Percentiles rank a stretch among this genome's conserved stretches.
Conservation (phyloP, 1,140 invertebrate species). For the Drosophila paulistorum region DNA sequence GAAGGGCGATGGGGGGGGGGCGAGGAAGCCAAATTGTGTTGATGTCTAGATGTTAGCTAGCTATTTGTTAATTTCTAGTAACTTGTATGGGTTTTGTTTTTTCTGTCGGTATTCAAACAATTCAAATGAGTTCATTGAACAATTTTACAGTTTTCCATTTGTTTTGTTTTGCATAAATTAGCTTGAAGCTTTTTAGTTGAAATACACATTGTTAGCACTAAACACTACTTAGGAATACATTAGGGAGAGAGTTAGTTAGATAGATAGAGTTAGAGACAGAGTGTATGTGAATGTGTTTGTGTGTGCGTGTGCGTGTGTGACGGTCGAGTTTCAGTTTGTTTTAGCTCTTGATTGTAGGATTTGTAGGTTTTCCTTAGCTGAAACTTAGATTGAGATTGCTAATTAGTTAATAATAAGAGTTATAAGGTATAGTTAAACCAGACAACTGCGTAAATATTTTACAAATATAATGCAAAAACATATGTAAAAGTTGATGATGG, state of each 20-base stretch:
- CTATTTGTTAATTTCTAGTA: background rate
- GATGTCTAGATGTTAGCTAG: background rate
- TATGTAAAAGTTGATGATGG: background rate
- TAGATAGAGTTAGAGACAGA: background rate
- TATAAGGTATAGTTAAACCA: background rate
- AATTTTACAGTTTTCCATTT: conserved; percentile 30
- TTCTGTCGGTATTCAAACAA: conserved; percentile 10
- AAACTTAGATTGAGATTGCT: conserved; percentile 2
- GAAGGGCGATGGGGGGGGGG: background rate
- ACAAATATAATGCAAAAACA: background rate
- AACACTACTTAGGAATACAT: conserved; percentile 50
- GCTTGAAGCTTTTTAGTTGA: conserved; percentile 51
- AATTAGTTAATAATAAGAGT: background rate
- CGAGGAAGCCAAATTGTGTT: background rate
- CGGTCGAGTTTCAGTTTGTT: conserved; percentile 2
- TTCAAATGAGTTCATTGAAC: conserved; percentile 15
- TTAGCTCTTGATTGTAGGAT: conserved; percentile 4
- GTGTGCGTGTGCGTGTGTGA: conserved; percentile 15
- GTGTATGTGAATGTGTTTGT: background rate
- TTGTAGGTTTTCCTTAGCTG: background rate
- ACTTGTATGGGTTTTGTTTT: background rate
- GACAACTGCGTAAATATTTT: background rate
- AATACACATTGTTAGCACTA: conserved; percentile 42
- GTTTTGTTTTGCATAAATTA: conserved; percentile 13
- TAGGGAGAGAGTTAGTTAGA: conserved; percentile 22